phyloP scores from a whole-genome alignment of 2,888 invertebrate species.

The Neria commutata region DNA sequence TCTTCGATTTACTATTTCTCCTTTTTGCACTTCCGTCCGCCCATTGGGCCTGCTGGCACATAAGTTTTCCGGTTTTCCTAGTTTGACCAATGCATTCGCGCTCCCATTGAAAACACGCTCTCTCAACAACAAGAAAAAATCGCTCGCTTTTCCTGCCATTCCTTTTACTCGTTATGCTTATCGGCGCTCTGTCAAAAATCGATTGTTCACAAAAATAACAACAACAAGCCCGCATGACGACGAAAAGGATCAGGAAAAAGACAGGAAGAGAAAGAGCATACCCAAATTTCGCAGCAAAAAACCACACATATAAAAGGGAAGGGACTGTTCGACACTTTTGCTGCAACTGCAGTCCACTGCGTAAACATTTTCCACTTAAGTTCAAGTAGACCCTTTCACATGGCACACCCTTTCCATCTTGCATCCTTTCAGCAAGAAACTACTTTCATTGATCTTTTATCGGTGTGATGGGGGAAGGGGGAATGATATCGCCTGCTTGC shows the following conservation, averaged over 20 bases:
- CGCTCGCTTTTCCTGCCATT: slow-evolving; percentile 22
- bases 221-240: slow-evolving; percentile 1
- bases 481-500: too few species aligned
- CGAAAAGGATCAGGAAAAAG: slow-evolving; percentile 17
- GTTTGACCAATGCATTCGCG: slow-evolving; percentile 42
- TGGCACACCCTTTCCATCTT: neutral
- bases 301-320: slow-evolving; percentile 12
- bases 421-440: neutral
- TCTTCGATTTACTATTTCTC: slow-evolving; percentile 24
- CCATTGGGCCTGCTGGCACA: slow-evolving; percentile 38
- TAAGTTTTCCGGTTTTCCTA: slow-evolving; percentile 53
- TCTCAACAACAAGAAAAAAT: slow-evolving; percentile 7
- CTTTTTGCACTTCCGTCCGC: slow-evolving; percentile 34
- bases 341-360: slow-evolving; percentile 25
- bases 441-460: neutral
- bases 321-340: too few species aligned
- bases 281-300: slow-evolving; percentile 21
- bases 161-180: slow-evolving; percentile 25
- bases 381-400: slow-evolving; percentile 7
- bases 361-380: slow-evolving; percentile 1
- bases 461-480: neutral
- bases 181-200: slow-evolving; percentile 51
- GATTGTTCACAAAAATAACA: slow-evolving; percentile 44
- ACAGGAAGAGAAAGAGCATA: slow-evolving; percentile 35
- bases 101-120: slow-evolving; percentile 34